Evolutionary conservation across 1,140 invertebrate genomes (phyloP), one percentile per base, ranked within the genome.

Genomic region (Palaemon carinicauda): DNA sequence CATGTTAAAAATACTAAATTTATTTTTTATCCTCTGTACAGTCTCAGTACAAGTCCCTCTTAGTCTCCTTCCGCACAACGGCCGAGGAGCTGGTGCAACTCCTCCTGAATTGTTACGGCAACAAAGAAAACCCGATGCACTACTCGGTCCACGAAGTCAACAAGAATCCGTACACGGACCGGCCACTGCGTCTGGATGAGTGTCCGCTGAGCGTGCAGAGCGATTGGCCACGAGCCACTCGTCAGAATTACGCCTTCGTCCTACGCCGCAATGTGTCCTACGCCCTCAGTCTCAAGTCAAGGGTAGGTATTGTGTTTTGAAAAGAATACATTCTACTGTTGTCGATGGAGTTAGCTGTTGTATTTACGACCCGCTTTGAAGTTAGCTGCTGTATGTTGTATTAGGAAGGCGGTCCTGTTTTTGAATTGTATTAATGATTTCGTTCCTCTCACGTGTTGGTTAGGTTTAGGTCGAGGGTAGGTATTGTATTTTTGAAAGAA

Each of bases 61-160:
- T 90, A 41, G 87, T 90, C 31, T 89, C 82, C 0, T 89, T 88
- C 81, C 82, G 82, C 29, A 92, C 91, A 12, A 90, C 90, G 15
- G 91, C 90, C 15, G 89, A 89, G 74, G 90, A 92, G 80, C 54
- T 91, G 24, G 90, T 92, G 41, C 91, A 91, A 79, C 80, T 92
- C 80, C 82, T 92, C 33, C 89, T 92, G 2, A 90, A 91, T 88
- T 92, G 91, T 71, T 91, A 91, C 88, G 96, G 94, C 91, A 96
- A 95, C 27, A 94, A 93, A 80, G 96, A 97, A 91, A 93, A 94
- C 56, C 95, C 96, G 1, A 95, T 96, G 91, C 94, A 95, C 91
- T 98, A 97, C 91, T 96, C 96, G 24, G 92, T 98, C 24, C 97
- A 97, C 92, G 96, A 97, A 93, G 96, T 97, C 7, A 94, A 93